phyloP scores from a whole-genome alignment of 2,113 vertebrate species.

The Callipepla californica region DNA sequence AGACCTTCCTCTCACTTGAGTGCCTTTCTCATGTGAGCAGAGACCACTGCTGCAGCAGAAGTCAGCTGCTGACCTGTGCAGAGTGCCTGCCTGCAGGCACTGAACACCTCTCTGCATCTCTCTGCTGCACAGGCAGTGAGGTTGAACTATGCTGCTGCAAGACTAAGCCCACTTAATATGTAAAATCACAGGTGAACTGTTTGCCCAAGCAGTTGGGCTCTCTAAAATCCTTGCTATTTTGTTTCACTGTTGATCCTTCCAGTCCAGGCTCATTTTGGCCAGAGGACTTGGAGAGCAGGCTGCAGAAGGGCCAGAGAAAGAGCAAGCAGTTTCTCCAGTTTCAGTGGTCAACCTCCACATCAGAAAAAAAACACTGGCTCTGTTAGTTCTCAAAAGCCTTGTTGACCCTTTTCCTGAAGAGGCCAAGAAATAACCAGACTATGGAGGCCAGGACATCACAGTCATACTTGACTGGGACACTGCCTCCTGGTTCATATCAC shows the following conservation, averaged over 20 bases:
- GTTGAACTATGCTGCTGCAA: not conserved
- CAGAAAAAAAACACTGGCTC: slow-evolving; percentile 2
- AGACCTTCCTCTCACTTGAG: not conserved
- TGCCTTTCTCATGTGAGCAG: not conserved
- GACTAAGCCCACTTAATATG: not conserved
- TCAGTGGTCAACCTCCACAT: slow-evolving; percentile 8
- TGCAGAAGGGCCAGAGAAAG: not conserved
- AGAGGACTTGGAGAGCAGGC: not conserved
- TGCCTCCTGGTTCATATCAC: not conserved
- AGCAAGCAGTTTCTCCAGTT: not conserved
- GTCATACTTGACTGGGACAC: not conserved
- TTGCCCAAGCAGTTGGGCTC: not conserved
- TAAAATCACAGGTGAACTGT: not conserved
- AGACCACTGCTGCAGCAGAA: fast-evolving
- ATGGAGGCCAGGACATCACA: not conserved
- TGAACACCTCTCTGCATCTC: fast-evolving
- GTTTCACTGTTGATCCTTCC: not conserved
- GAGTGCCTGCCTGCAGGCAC: fast-evolving
- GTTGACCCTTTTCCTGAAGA: not conserved
- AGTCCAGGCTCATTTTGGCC: not conserved
- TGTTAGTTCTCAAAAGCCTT: not conserved
- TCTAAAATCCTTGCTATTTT: not conserved
- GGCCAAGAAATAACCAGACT: not conserved
- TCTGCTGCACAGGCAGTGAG: not conserved
- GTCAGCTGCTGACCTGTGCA: not conserved